Evolutionary conservation across 2,888 invertebrate genomes (phyloP), one percentile per base, ranked within the genome.

Genomic region (Diarsia brunnea): DNA sequence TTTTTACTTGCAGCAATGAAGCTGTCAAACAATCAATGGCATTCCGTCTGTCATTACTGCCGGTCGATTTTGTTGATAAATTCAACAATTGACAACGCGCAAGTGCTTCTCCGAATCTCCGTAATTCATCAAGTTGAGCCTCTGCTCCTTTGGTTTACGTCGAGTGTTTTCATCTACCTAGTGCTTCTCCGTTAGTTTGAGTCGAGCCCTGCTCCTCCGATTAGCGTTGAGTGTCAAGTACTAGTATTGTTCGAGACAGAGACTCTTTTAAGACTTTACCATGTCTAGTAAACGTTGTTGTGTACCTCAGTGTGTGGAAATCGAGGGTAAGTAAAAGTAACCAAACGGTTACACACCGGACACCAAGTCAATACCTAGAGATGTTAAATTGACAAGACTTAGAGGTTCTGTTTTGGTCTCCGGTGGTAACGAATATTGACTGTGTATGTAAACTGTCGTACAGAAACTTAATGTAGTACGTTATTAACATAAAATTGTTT

Each of bases 281-380:
- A 68, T 68, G 68, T 68, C 68, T 69, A 55, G 69, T 69, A 69
- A 58, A 69, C 55, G 55, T 69, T 69, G 69, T 69, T 69, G 69
- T 69, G 69, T 69, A 2, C 55, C 55, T 69, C 43, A 38, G 55
- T 69, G 55, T 69, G 55, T 1, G 55, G 43, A 24, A 58, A 27
- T 27, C 43, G 27, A 58, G 43, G 43, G 43, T 69, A 67, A n/a
- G 21, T 66, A 19, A 58, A 67, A n/a, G 21, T 66, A 19, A 58
- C 21, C 14, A 21, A 3, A 61, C 14, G 11, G 38, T 61, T 61
- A n/a, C 12, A 5, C 2, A 38, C 38, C 21, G 12, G 61, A 38
- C 61, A 65, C 64, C 45, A 24, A 24, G 21, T 10, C 31, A 64
- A 14, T 43, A n/a, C 63, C 21, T 49, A 5, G 16, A 21, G 10